Percentiles rank a stretch among this genome's conserved stretches.
These are phyloP conservation scores for Varanus komodoensis DNA, from an alignment of 2,113 vertebrate species.

Conservation along the genomic window DNA sequence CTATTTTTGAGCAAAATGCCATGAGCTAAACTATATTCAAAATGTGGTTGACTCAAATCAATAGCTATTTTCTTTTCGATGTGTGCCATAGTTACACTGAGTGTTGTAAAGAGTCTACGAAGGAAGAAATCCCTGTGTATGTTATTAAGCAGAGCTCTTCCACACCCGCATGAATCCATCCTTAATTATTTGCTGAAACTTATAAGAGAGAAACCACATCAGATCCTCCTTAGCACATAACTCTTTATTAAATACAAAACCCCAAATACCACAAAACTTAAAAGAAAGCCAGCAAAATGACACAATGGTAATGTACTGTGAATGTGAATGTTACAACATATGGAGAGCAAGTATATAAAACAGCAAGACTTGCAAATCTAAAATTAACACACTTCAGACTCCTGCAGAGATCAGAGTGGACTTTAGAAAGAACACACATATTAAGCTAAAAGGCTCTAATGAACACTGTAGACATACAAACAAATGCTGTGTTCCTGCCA, in stretches of 20 bases:
- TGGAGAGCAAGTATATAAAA: conserved; percentile 60
- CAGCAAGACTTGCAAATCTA: conserved; percentile 62
- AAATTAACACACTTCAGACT: conserved; percentile 62
- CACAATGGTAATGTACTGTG: conserved; percentile 53
- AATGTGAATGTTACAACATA: conserved; percentile 61
- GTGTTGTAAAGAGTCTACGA: conserved; percentile 23
- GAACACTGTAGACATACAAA: conserved; percentile 38
- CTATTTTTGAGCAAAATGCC: conserved; percentile 1
- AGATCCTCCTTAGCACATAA: conserved; percentile 52
- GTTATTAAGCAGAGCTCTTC: conserved; percentile 43
- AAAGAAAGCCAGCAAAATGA: conserved; percentile 66
- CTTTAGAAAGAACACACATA: conserved; percentile 51
- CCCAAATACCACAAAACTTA: conserved; percentile 57
- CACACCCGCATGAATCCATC: conserved; percentile 48
- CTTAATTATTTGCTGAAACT: conserved; percentile 68
- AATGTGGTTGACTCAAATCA: conserved; percentile 2
- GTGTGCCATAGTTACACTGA: conserved; percentile 30
- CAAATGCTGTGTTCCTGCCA: conserved; percentile 16
- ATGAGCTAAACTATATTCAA: conserved; percentile 12
- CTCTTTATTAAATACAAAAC: conserved; percentile 65
- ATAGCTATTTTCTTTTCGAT: conserved; percentile 36
- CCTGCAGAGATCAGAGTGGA: conserved; percentile 50
- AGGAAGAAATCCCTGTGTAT: conserved; percentile 36
- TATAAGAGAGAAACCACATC: conserved; percentile 65
- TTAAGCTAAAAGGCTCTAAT: conserved; percentile 43